Evolutionary conservation across 2,797 vertebrate genomes (phyloP).

Genomic region (Lepilemur ruficaudatus): DNA sequence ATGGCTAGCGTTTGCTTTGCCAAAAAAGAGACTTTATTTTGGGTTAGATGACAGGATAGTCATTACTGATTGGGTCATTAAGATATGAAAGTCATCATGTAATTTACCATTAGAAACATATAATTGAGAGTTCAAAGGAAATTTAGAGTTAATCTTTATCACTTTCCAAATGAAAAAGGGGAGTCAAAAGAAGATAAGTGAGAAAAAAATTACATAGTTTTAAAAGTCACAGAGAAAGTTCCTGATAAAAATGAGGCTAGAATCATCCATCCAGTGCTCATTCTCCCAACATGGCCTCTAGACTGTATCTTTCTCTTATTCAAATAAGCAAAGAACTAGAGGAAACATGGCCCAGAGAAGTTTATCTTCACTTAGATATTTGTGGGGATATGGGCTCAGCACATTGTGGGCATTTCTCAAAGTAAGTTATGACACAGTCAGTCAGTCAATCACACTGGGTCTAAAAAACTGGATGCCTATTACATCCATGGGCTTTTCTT

Average conservation of each 20-base stretch:
- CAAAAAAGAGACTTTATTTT: slow-evolving; percentile 53
- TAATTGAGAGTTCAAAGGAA: slow-evolving; percentile 56
- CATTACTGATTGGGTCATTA: slow-evolving; percentile 44
- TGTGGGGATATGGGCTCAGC: not conserved
- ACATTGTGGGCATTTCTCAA: not conserved
- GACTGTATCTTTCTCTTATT: not conserved
- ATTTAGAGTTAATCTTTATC: slow-evolving; percentile 64
- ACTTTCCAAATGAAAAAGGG: slow-evolving; percentile 69
- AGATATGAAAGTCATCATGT: slow-evolving; percentile 48
- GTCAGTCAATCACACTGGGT: slow-evolving; percentile 28
- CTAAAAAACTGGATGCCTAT: slow-evolving; percentile 56
- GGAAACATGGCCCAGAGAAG: not conserved
- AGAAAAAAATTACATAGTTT: slow-evolving; percentile 25
- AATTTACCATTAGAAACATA: slow-evolving; percentile 68
- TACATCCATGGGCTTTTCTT: slow-evolving; percentile 69
- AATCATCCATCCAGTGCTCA: not conserved
- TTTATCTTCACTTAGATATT: not conserved
- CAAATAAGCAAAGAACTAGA: not conserved
- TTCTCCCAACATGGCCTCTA: not conserved
- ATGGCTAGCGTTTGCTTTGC: not conserved
- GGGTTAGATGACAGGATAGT: slow-evolving; percentile 9
- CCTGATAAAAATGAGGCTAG: not conserved
- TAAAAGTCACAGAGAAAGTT: slow-evolving; percentile 39
- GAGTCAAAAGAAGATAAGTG: slow-evolving; percentile 37
- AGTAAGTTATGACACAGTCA: not conserved